Percentiles rank a stretch among this genome's conserved stretches.
Conservation (phyloP, 2,888 invertebrate genomes). For the Drosophila pseudotakahashii region DNA sequence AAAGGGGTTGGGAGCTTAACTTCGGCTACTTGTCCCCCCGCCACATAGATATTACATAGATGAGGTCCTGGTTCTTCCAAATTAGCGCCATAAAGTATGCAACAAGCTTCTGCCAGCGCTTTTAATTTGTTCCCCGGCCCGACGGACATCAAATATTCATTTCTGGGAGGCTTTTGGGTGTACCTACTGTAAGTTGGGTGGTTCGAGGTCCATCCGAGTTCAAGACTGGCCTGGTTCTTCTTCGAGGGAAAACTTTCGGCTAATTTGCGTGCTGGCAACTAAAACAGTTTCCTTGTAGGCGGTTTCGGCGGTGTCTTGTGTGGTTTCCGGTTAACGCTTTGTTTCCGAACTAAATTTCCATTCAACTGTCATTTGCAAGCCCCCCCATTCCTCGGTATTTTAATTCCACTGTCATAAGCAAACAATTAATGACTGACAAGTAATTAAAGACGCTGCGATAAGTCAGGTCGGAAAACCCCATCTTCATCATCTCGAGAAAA, state of each 20-base stretch:
- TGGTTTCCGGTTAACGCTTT: constrained; percentile 40
- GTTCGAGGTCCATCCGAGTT: constrained; percentile 54
- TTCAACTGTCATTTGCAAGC: constrained; percentile 74
- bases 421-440: constrained; percentile 62
- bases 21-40: constrained; percentile 56
- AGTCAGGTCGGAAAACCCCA: constrained; percentile 8
- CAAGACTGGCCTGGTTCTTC: constrained; percentile 42
- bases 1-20: constrained; percentile 48
- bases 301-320: constrained; percentile 11
- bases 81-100: constrained; percentile 79
- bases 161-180: constrained; percentile 45
- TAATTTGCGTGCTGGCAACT: constrained; percentile 71
- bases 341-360: constrained; percentile 69
- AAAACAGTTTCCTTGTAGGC: constrained; percentile 64
- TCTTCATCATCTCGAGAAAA: neutral
- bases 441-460: constrained; percentile 62
- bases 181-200: neutral
- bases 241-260: constrained; percentile 60
- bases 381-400: constrained; percentile 49
- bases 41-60: constrained; percentile 37
- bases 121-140: constrained; percentile 68
- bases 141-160: constrained; percentile 69
- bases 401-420: constrained; percentile 50
- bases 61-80: constrained; percentile 48
- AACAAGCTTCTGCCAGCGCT: constrained; percentile 71